Percentiles rank a stretch among this genome's conserved stretches.
Evolutionary conservation across 1,140 invertebrate species (phyloP).

Genomic region (Bombus terrestris): DNA sequence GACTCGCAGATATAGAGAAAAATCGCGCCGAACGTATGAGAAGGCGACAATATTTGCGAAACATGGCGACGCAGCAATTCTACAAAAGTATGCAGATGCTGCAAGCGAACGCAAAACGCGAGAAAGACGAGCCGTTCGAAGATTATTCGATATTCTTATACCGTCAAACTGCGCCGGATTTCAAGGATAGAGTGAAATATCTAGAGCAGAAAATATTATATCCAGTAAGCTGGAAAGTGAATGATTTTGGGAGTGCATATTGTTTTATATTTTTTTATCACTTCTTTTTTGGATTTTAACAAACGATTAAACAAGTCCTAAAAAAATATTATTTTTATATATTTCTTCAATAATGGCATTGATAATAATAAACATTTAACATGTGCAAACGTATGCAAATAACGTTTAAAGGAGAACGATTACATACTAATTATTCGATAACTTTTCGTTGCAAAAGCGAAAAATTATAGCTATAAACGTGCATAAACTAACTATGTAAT

Average conservation of each 20-base stretch:
- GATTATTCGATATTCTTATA: constrained; percentile 90
- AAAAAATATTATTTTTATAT: background rate
- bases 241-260: constrained; percentile 41
- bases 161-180: constrained; percentile 88
- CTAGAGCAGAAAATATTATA: constrained; percentile 89
- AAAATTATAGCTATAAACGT: background rate
- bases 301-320: background rate
- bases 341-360: background rate
- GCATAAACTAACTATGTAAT: constrained; percentile 9
- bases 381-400: constrained; percentile 14
- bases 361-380: background rate
- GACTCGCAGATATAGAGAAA: constrained; percentile 86
- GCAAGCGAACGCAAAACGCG: constrained; percentile 85
- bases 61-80: constrained; percentile 88
- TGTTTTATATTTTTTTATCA: constrained; percentile 1
- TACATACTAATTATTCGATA: constrained; percentile 16
- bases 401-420: background rate
- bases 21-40: constrained; percentile 87
- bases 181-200: constrained; percentile 90
- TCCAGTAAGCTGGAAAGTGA: constrained; percentile 85
- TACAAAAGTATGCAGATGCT: constrained; percentile 91
- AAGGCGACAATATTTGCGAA: constrained; percentile 86
- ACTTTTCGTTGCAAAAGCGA: background rate
- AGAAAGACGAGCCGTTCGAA: constrained; percentile 86
- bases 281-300: constrained; percentile 19